Evolutionary conservation across 1,140 invertebrate genomes (phyloP), one percentile per base, ranked within the genome.

Genomic region (Drosophila busckii): DNA sequence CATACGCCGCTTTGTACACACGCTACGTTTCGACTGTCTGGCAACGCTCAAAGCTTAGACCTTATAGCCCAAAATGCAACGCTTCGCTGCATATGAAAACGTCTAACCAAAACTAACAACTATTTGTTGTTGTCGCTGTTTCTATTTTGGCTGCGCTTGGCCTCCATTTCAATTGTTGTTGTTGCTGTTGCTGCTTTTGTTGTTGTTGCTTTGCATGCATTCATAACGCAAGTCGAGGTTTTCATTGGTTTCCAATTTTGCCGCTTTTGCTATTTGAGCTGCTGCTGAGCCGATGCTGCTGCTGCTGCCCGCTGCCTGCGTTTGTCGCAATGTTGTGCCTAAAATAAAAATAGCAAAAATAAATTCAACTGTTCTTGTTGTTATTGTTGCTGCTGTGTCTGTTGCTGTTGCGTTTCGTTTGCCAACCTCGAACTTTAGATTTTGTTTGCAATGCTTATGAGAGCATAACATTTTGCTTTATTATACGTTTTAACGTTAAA

Each of bases 221-320:
- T 82, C 75, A 80, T 80, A 80, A 80, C 69, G 65, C 61, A 75
- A 82, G 75, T 65, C 75, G 75, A 82, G 75, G 75, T 75, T 80
- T 61, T 64, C 75, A 82, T 82, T 64, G 75, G 75, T 82, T 82
- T 82, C 70, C 75, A 82, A 82, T 82, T 82, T 82, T 62, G 58
- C 67, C 50, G 64, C n/a, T n/a, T 67, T 69, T 71, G 67, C 67
- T 64, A 80, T 78, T 78, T 71, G 73, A 78, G 73, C 58, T 44
- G 64, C n/a, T n/a, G n/a, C n/a, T n/a, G n/a, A n/a, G n/a, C 42
- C 59, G 55, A 32, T 48, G 54, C 9, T 46, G 56, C 19, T 15
- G 41, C 12, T 35, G 26, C 9, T 31, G 16, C 3, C 35, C 12
- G 40, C 31, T 9, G 41, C n/a, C 26, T 15, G 25, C 25, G 26